Percentiles rank a stretch among this genome's conserved stretches.
phyloP scores from a whole-genome alignment of 2,888 invertebrate genomes.

The Drosophila demipolita region DNA sequence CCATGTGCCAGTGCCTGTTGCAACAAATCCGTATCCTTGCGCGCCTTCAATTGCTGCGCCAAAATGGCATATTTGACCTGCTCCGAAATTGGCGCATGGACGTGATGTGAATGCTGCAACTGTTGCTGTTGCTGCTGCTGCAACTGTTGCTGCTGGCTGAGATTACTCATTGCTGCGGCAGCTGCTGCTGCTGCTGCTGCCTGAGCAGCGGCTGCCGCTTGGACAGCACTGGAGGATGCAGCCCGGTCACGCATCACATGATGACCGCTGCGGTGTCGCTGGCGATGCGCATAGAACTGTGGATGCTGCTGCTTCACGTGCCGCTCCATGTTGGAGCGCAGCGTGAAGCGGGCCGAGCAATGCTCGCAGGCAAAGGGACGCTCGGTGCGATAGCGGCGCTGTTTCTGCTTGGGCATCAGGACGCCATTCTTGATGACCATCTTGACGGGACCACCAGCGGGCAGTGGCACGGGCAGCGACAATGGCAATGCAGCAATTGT shows the following conservation, averaged over 20 bases:
- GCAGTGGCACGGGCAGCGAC: conserved; percentile 15
- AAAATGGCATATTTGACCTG: conserved; percentile 91
- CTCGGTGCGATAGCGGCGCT: conserved; percentile 94
- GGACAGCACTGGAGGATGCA: conserved; percentile 59
- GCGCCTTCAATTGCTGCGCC: conserved; percentile 91
- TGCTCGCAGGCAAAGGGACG: conserved; percentile 96
- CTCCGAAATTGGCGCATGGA: conserved; percentile 86
- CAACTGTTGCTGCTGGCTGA: conserved; percentile 46
- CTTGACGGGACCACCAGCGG: conserved; percentile 87
- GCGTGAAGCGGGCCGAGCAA: conserved; percentile 95
- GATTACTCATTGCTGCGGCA: conserved; percentile 4
- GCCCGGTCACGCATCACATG: conserved; percentile 84
- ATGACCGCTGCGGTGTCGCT: conserved; percentile 89
- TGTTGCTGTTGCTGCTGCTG: conserved; percentile 49
- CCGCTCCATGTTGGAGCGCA: conserved; percentile 97
- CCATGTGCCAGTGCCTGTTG: conserved; percentile 84
- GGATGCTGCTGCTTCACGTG: conserved; percentile 98
- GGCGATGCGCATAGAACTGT: conserved; percentile 93
- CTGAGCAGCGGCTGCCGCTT: conserved; percentile 63
- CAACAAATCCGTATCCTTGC: conserved; percentile 84
- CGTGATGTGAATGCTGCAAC: conserved; percentile 46
- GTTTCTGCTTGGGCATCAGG: conserved; percentile 96
- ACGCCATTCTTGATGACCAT: conserved; percentile 97
- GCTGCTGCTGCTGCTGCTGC: conserved; percentile 21
- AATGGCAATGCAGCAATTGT: conserved; percentile 51